Percentiles rank a stretch among this genome's conserved stretches.
phyloP scores from a whole-genome alignment of 2,113 vertebrate species.

The Phrynosoma platyrhinos region DNA sequence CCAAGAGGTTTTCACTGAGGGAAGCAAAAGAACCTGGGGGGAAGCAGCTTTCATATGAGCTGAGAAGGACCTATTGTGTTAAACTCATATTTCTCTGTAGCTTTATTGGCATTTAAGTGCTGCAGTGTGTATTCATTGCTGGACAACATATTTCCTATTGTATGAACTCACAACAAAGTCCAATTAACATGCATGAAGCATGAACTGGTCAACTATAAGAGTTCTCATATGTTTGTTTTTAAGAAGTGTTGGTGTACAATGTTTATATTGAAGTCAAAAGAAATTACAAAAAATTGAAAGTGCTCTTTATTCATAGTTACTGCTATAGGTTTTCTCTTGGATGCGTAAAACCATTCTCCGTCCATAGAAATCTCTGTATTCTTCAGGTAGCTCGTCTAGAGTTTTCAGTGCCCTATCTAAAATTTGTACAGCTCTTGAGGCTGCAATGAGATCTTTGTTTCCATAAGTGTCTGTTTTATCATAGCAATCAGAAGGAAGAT shows the following conservation, averaged over 20 bases:
- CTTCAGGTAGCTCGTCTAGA: slow-evolving; percentile 89
- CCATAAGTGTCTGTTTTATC: slow-evolving; percentile 93
- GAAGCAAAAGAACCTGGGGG: not conserved
- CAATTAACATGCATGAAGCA: no score
- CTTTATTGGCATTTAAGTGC: no score
- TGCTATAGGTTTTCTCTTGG: slow-evolving; percentile 82
- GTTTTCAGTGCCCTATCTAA: slow-evolving; percentile 88
- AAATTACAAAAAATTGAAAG: not conserved
- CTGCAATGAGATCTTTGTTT: slow-evolving; percentile 92
- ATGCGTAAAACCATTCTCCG: slow-evolving; percentile 92
- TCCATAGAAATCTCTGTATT: slow-evolving; percentile 94
- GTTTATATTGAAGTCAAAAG: not conserved
- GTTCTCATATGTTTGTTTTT: slow-evolving; percentile 27
- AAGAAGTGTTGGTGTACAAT: not conserved
- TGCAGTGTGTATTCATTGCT: no score
- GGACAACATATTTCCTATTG: not conserved
- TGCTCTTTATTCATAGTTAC: slow-evolving; percentile 71
- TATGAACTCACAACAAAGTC: not conserved
- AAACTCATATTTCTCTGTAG: no score
- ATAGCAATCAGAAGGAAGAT: slow-evolving; percentile 87
- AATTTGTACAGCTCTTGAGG: slow-evolving; percentile 86
- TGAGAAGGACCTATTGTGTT: not conserved
- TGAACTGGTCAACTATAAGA: not conserved
- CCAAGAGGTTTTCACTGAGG: not conserved
- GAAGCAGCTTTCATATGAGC: not conserved